phyloP scores from a whole-genome alignment of 2,888 invertebrate genomes.

The Ectemnius cavifrons region DNA sequence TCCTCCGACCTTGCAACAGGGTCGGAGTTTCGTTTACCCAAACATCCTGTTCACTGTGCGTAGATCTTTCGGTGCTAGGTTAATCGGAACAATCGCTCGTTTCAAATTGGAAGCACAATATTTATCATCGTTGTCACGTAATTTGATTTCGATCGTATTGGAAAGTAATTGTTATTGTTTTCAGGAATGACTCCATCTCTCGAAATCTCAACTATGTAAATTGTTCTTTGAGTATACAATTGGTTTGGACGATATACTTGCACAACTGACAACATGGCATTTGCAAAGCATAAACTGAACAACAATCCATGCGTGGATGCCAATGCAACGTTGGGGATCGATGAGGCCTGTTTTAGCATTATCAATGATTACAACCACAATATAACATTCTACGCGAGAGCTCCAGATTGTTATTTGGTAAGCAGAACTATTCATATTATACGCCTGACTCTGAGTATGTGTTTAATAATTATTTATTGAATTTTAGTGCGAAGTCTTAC shows the following conservation, averaged over 20 bases:
- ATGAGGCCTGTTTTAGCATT: constrained; percentile 72
- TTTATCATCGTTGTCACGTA: too few species aligned
- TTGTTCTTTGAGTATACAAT: neutral
- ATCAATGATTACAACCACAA: constrained; percentile 57
- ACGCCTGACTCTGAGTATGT: neutral
- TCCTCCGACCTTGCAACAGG: too few species aligned
- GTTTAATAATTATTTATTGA: constrained; percentile 9
- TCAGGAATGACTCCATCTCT: too few species aligned
- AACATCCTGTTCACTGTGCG: too few species aligned
- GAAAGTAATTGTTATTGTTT: too few species aligned
- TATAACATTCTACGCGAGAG: constrained; percentile 61
- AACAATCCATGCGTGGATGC: constrained; percentile 50
- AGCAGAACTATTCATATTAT: constrained; percentile 29
- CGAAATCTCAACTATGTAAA: neutral
- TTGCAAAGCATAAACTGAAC: neutral
- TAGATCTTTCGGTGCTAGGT: too few species aligned
- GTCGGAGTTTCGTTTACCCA: too few species aligned
- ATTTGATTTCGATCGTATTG: too few species aligned
- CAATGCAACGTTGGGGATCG: constrained; percentile 66
- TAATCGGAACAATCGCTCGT: too few species aligned
- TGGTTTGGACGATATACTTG: neutral
- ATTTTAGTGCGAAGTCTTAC: constrained; percentile 70
- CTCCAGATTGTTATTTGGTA: constrained; percentile 68
- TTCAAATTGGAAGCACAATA: too few species aligned
- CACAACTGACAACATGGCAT: neutral